These are phyloP conservation scores for Rhynchomys soricoides DNA, from an alignment of 2,113 vertebrate genomes.

Conservation along the genomic window DNA sequence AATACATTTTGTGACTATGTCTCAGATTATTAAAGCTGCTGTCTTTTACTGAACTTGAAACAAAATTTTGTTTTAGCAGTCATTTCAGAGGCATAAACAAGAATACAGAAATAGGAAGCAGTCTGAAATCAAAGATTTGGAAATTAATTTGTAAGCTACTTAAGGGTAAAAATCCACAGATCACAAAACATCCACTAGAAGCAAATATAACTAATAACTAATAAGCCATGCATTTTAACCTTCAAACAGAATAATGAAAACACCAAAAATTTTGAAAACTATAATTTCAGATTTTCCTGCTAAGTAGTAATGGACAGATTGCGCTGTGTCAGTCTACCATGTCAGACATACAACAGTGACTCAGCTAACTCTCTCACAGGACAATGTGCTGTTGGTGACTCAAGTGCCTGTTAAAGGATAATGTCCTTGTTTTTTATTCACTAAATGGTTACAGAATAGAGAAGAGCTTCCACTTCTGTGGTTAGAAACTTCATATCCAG, in stretches of 20 bases:
- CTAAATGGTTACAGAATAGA: background rate
- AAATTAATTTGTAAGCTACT: constrained; percentile 25
- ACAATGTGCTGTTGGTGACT: no score
- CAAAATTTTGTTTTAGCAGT: background rate
- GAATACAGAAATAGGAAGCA: background rate
- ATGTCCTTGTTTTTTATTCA: background rate
- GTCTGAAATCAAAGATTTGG: background rate
- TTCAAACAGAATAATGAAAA: background rate
- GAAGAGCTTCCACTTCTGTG: background rate
- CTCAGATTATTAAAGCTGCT: background rate
- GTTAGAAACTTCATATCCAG: background rate
- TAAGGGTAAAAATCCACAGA: background rate
- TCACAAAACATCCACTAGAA: background rate
- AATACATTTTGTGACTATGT: background rate
- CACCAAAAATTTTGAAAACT: background rate
- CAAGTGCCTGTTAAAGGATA: background rate
- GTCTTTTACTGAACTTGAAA: background rate
- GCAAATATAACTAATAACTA: background rate
- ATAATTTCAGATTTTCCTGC: background rate
- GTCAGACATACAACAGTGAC: background rate
- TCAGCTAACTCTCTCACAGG: background rate
- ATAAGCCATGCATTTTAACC: background rate
- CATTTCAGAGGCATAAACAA: constrained; percentile 3
- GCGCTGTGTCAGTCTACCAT: background rate
- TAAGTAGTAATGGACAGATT: background rate